These are phyloP conservation scores for Euphonia xanthogaster DNA, from an alignment of 2,797 vertebrate species.

Conservation along the genomic window DNA sequence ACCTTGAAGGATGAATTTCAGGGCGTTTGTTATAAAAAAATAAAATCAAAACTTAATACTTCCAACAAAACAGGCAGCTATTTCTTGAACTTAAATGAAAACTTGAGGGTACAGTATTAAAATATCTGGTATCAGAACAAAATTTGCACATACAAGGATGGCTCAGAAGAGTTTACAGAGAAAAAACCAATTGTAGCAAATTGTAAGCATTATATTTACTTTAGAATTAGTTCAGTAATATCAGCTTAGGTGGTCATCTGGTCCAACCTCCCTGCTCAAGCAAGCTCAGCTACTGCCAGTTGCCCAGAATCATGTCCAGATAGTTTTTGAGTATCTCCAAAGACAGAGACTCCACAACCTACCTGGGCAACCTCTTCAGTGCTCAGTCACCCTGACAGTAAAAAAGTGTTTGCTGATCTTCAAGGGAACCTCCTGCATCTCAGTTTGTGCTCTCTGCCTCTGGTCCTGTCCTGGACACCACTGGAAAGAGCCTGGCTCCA, in stretches of 20 bases:
- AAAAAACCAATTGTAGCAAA: background rate
- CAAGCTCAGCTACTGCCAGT: background rate
- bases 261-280: background rate
- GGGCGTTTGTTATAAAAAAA: background rate
- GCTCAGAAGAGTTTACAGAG: background rate
- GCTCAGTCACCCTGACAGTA: background rate
- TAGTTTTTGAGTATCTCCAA: background rate
- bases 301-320: background rate
- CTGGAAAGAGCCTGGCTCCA: background rate
- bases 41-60: background rate
- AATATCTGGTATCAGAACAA: background rate
- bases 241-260: background rate
- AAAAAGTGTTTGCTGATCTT: background rate
- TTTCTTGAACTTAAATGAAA: background rate
- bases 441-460: background rate
- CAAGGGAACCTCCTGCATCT: background rate
- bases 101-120: background rate
- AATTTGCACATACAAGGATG: background rate
- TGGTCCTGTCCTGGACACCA: background rate
- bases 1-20: background rate
- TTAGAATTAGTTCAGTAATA: background rate
- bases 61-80: background rate
- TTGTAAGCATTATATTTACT: background rate
- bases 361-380: background rate
- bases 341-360: background rate